Base-by-base conservation (phyloP, 1,140 invertebrate genomes). In the Doryteuthis pealeii region DNA sequence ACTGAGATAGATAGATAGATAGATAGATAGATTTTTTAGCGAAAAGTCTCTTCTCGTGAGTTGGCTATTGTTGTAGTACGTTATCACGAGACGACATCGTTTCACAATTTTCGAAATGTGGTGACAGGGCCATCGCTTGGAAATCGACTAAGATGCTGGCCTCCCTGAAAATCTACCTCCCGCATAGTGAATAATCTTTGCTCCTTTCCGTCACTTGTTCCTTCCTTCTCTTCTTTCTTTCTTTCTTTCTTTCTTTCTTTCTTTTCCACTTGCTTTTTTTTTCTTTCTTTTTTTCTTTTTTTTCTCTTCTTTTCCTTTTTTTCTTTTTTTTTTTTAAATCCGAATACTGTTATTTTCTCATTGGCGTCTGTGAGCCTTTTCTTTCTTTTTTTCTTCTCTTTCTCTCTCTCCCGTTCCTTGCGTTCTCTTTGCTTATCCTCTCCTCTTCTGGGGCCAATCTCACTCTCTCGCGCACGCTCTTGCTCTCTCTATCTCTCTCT, bases 391-490 rank as follows among this genome's bases (percentile, higher is more conserved):
- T 65, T 68, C 65, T 22, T 68, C 72, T 33, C 66, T 65, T 32
- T 74, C 72, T 32, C 66, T 31, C 32, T 74, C 62, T 35, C 68
- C 33, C 30, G 26, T 6, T 40, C 62, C 58, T 74, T 62, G 31
- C 31, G 2, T 10, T 33, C 26, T 43, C 49, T 49, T n/a, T n/a
- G n/a, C n/a, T n/a, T 45, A 49, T 58, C 40, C 1, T 4, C 58
- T 49, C 58, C 45, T 72, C 2, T 72, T 30, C 58, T 2, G 28
- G 40, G 45, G 12, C 58, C 71, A 28, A 12, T 72, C 71, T 72
- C 40, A 28, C 71, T 72, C 71, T 62, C n/a, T 72, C 71, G 45
- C 43, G 28, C 71, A 54, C 40, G 45, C 71, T 62, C 40, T 62
- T 49, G 45, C 54, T 62, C 1, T 62, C 54, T 58, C 49, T 54